Evolutionary conservation across 2,113 vertebrate species (phyloP).

Genomic region (Suncus etruscus): DNA sequence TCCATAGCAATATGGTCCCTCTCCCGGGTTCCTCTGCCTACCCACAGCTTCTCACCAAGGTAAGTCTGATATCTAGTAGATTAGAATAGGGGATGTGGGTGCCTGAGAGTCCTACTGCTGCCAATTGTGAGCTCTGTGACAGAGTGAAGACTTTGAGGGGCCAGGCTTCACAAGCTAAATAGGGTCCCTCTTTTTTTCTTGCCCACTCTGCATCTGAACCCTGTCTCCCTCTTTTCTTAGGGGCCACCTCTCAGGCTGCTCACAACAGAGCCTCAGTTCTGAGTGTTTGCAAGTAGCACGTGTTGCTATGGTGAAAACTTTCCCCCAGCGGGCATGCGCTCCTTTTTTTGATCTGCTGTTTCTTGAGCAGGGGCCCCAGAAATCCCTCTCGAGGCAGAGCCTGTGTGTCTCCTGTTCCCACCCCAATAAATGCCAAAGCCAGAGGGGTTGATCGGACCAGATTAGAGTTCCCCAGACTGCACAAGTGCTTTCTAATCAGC

Average conservation of each 20-base stretch:
- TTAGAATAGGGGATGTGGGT: neutral
- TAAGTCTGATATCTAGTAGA: neutral
- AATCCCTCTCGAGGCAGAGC: slow-evolving; percentile 67
- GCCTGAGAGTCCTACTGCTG: neutral
- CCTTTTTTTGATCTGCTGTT: slow-evolving; percentile 66
- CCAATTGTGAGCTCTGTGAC: neutral
- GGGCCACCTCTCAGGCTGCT: slow-evolving; percentile 44
- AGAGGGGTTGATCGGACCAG: slow-evolving; percentile 69
- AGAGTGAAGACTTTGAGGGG: neutral
- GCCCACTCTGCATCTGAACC: slow-evolving; percentile 21
- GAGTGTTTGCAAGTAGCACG: slow-evolving; percentile 73
- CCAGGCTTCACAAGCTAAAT: neutral
- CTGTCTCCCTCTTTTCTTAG: slow-evolving; percentile 1
- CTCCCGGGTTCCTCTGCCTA: neutral
- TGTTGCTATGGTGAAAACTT: slow-evolving; percentile 83
- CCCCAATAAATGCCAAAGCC: slow-evolving; percentile 69
- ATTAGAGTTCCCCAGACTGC: slow-evolving; percentile 64
- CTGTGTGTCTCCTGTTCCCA: slow-evolving; percentile 68
- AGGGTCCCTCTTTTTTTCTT: slow-evolving; percentile 47
- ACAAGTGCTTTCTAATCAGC: slow-evolving; percentile 73
- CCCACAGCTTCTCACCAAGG: neutral
- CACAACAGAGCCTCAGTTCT: slow-evolving; percentile 72
- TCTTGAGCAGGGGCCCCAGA: slow-evolving; percentile 71
- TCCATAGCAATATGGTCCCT: neutral
- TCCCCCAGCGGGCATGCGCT: slow-evolving; percentile 76